phyloP scores from a whole-genome alignment of 2,797 vertebrate species.

The Lates japonicus region DNA sequence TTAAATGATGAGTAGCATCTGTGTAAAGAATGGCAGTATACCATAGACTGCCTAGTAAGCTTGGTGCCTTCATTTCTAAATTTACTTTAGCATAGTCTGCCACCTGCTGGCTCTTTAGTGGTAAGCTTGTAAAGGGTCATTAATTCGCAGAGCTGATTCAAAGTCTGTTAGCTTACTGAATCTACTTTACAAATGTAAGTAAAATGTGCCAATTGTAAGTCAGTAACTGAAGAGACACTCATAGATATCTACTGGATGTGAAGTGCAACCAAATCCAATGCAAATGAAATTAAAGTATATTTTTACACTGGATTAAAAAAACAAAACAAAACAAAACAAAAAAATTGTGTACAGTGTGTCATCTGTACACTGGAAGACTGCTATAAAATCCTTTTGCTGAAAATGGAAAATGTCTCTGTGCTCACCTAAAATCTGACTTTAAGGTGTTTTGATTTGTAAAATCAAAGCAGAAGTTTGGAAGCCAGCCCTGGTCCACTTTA shows the following conservation, averaged over 20 bases:
- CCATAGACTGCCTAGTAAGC: not conserved
- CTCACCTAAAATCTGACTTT: not conserved
- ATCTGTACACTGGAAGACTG: not conserved
- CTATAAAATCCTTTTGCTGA: too few relatives aligned
- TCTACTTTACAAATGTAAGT: not conserved
- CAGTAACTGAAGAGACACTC: not conserved
- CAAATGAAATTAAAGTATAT: not conserved
- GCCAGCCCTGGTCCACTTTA: not conserved
- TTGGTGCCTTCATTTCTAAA: not conserved
- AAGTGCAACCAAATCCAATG: not conserved
- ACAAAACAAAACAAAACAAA: not conserved
- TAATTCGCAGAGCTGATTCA: not conserved
- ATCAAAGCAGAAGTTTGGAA: not conserved
- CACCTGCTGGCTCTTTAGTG: slow-evolving; percentile 66
- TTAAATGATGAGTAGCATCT: not conserved
- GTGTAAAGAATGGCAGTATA: not conserved
- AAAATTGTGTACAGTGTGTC: not conserved
- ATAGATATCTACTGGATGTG: not conserved
- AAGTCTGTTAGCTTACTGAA: not conserved
- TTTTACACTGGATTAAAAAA: not conserved
- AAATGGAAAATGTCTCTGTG: not conserved
- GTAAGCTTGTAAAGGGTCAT: not conserved
- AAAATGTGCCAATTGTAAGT: not conserved
- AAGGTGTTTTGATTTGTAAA: not conserved
- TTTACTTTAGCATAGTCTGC: slow-evolving; percentile 38